These are phyloP conservation scores for Acronicta leporina DNA, from an alignment of 2,888 invertebrate genomes.

Conservation along the genomic window DNA sequence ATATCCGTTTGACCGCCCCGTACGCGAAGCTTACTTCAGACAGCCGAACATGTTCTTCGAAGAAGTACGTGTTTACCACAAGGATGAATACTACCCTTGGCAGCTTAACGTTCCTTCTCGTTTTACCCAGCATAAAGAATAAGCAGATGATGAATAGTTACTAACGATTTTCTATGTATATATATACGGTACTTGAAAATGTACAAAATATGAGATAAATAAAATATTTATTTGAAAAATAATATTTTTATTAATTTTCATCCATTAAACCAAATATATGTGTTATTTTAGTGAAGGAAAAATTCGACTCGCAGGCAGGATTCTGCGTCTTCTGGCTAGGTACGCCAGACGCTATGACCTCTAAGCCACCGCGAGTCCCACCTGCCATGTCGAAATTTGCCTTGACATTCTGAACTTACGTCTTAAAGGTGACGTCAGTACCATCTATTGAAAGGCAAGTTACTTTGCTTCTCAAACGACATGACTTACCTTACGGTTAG, in stretches of 20 bases:
- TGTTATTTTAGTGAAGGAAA: too few species aligned
- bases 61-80: constrained; percentile 88
- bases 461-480: too few species aligned
- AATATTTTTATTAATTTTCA: neutral
- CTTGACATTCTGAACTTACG: too few species aligned
- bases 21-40: constrained; percentile 78
- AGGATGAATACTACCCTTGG: constrained; percentile 70
- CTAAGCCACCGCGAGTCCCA: too few species aligned
- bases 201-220: constrained; percentile 11
- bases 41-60: constrained; percentile 90
- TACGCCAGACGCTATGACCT: too few species aligned
- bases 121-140: constrained; percentile 48
- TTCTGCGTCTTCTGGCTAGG: too few species aligned
- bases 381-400: too few species aligned
- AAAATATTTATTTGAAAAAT: constrained; percentile 6
- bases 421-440: too few species aligned
- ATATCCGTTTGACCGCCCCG: constrained; percentile 89
- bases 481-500: too few species aligned
- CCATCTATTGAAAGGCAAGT: too few species aligned
- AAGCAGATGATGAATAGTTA: constrained; percentile 10
- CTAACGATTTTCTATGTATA: constrained; percentile 2
- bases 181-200: constrained; percentile 4
- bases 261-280: neutral
- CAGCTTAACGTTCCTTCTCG: constrained; percentile 66
- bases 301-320: too few species aligned